A percentile compares a stretch with the other conserved stretches of the same genome.
phyloP scores from a whole-genome alignment of 2,113 vertebrate genomes.

The Panurus biarmicus region DNA sequence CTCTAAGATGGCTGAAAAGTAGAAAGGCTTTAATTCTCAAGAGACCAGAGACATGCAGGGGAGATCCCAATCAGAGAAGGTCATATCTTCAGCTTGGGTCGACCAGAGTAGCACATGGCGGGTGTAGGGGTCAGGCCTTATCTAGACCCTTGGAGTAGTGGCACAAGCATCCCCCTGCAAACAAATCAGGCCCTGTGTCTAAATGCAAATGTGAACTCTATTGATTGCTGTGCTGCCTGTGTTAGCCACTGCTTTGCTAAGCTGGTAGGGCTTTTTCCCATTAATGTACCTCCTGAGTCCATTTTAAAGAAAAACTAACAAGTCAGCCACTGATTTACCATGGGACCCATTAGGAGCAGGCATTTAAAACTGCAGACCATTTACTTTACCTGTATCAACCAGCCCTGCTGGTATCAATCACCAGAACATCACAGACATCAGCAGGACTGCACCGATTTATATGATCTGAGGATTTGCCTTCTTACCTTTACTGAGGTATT shows the following conservation, averaged over 20 bases:
- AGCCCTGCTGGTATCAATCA: constrained; percentile 35
- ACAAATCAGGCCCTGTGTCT: neutral
- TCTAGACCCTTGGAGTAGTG: fast-evolving
- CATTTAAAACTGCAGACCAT: constrained; percentile 17
- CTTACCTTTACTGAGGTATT: neutral
- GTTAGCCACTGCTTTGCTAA: neutral
- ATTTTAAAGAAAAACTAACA: constrained; percentile 38
- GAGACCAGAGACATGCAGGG: neutral
- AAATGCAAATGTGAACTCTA: neutral
- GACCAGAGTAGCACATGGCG: neutral
- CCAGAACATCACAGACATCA: constrained; percentile 10
- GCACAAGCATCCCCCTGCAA: neutral
- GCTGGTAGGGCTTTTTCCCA: neutral
- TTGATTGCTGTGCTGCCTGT: neutral
- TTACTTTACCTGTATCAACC: neutral
- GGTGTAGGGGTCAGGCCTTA: neutral
- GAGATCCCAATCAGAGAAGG: neutral
- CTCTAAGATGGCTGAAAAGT: neutral
- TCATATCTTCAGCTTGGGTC: neutral
- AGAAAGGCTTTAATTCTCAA: neutral
- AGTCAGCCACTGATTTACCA: constrained; percentile 19
- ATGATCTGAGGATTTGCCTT: neutral
- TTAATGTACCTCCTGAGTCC: neutral
- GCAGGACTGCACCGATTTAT: neutral
- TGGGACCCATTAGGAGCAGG: constrained; percentile 3